Percentiles rank a stretch among this genome's conserved stretches.
phyloP scores from a whole-genome alignment of 2,888 invertebrate genomes.

The Parascotia fuliginaria region DNA sequence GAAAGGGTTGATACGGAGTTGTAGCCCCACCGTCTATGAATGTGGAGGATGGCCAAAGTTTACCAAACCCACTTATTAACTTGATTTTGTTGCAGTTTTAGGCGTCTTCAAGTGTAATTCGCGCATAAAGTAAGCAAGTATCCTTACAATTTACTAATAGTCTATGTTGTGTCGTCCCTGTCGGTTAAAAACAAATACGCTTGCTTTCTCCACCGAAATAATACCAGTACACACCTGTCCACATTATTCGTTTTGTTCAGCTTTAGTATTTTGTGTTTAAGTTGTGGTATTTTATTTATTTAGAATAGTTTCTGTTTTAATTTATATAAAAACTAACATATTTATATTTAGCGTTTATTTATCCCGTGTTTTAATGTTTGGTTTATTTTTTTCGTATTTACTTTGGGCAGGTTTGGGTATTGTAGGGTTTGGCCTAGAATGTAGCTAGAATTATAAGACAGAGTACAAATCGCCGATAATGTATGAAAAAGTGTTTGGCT shows the following conservation, averaged over 20 bases:
- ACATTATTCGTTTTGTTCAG: conserved; percentile 47
- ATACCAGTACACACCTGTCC: conserved; percentile 67
- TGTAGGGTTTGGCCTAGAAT: conserved; percentile 86
- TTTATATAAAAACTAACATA: conserved; percentile 71
- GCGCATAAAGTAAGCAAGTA: conserved; percentile 48
- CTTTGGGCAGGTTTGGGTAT: conserved; percentile 86
- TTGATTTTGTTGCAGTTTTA: conserved; percentile 28
- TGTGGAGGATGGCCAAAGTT: conserved; percentile 39
- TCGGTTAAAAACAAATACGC: conserved; percentile 58
- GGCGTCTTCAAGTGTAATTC: conserved; percentile 27
- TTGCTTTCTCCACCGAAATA: conserved; percentile 63
- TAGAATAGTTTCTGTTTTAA: conserved; percentile 77
- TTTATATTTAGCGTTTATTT: conserved; percentile 72
- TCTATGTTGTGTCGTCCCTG: conserved; percentile 80
- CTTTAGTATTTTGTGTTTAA: conserved; percentile 64
- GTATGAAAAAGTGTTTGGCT: conserved; percentile 81
- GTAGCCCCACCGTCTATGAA: conserved; percentile 19
- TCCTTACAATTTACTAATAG: conserved; percentile 52
- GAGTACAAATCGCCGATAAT: conserved; percentile 84
- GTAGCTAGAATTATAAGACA: conserved; percentile 84
- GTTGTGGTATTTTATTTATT: conserved; percentile 70
- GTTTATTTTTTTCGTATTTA: conserved; percentile 70
- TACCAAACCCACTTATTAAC: conserved; percentile 27
- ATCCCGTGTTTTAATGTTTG: conserved; percentile 65
- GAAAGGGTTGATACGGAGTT: conserved; percentile 26